Evolutionary conservation across 2,888 invertebrate genomes (phyloP).

Genomic region (Coleophora flavipennella): DNA sequence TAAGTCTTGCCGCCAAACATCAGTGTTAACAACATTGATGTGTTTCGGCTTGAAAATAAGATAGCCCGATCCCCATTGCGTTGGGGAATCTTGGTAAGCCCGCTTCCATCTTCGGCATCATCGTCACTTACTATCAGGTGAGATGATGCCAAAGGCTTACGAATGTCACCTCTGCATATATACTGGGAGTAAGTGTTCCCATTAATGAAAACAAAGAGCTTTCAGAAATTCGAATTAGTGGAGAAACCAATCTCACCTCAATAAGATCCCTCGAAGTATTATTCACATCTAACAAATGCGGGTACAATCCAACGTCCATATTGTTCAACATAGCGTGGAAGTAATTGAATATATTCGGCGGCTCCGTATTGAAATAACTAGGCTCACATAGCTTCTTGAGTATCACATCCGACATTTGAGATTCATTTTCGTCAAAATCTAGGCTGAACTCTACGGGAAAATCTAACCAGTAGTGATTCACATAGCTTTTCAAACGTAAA

Average conservation of each 20-base stretch:
- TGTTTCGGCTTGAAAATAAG: too few species aligned
- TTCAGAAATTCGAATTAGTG: too few species aligned
- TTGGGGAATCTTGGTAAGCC: too few species aligned
- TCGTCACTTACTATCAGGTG: too few species aligned
- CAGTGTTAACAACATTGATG: too few species aligned
- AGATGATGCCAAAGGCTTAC: too few species aligned
- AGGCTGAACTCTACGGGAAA: conserved; percentile 77
- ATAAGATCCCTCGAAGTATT: conserved; percentile 80
- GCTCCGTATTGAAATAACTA: conserved; percentile 72
- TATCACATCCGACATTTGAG: conserved; percentile 71
- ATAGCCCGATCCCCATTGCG: too few species aligned
- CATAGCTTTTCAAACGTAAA: conserved; percentile 79
- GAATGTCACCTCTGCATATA: too few species aligned
- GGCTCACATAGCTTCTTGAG: conserved; percentile 75
- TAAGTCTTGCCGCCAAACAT: too few species aligned
- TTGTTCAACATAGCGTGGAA: conserved; percentile 76
- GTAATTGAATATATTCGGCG: conserved; percentile 82
- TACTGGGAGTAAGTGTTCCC: too few species aligned
- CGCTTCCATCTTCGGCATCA: too few species aligned
- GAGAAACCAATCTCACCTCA: conserved; percentile 67
- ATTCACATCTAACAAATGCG: conserved; percentile 83
- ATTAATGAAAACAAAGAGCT: too few species aligned
- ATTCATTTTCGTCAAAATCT: conserved; percentile 40
- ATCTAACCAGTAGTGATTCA: conserved; percentile 88
- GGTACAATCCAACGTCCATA: conserved; percentile 73